Evolutionary conservation across 2,797 vertebrate genomes (phyloP).

Genomic region (Artibeus lituratus): DNA sequence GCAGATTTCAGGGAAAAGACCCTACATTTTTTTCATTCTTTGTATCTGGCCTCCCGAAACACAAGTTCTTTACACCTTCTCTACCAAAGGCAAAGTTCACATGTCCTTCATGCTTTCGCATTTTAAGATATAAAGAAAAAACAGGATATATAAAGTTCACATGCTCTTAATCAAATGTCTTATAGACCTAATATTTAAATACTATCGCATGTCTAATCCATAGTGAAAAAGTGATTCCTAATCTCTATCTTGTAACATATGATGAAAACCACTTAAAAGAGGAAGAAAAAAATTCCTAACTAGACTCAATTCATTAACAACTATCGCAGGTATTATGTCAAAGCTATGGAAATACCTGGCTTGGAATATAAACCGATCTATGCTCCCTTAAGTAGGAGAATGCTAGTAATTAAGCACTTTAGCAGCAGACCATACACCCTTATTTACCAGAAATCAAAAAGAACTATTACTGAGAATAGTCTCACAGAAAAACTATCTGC

Average conservation of each 20-base stretch:
- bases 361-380: not conserved
- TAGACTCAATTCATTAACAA: slow-evolving; percentile 11
- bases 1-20: not conserved
- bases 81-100: not conserved
- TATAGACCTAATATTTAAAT: not conserved
- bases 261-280: not conserved
- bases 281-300: not conserved
- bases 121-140: not conserved
- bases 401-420: not conserved
- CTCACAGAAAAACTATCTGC: slow-evolving; percentile 27
- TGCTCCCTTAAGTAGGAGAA: not conserved
- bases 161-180: not conserved
- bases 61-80: not conserved
- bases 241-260: not conserved
- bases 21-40: not conserved
- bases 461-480: not conserved
- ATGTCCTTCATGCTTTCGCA: not conserved
- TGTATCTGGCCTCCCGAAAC: not conserved
- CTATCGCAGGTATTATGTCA: not conserved
- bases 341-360: not conserved
- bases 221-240: not conserved
- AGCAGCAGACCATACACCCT: not conserved
- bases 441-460: slow-evolving; percentile 28
- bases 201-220: slow-evolving; percentile 1
- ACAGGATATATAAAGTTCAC: not conserved